Base-by-base conservation (phyloP, 2,888 invertebrate species). In the Chirona hameri region DNA sequence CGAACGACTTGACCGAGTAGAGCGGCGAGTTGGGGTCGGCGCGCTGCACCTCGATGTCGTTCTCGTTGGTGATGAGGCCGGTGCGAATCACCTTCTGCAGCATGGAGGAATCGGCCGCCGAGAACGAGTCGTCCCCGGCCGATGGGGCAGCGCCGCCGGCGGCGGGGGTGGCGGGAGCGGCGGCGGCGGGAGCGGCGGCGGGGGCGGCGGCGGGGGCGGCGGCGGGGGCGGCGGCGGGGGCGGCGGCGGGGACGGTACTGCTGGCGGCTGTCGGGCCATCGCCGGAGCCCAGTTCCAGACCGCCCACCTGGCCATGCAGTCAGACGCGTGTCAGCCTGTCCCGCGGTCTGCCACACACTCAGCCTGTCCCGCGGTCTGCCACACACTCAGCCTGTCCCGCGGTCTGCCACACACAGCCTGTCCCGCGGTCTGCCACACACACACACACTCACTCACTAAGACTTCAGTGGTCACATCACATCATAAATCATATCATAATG, bases 21-120 rank as follows among this genome's bases (percentile, higher is more conserved):
- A 99, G 89, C 0, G 99, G 99, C 7, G 97, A 97, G 85, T 93
- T 93, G 0, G 98, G 98, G 89, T 98, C 95, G 87, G 94, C 94
- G 84, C 97, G 91, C 87, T 96, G 94, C 81, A 98, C 90, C 89
- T 98, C 97, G 84, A 98, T 91, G 86, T 97, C 95, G 86, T 93
- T 91, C 86, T 94, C 96, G 0, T 93, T 93, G 86, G 95, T 94
- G 0, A 97, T 93, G 85, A 98, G 90, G 79, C 96, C 95, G 87
- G 94, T 95, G 52, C 97, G 91, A 83, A 98, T 93, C 82, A 97
- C 93, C 90, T 98, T 98, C 88, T 95, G 93, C 79, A 98, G 88
- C 1, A 97, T 90, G 29, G 97, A 97, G 24, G 93, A 91, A 87
- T 97, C 97, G 0, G 96, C 96, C 0, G 93, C 91, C 85, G 91